A percentile compares a stretch with the other conserved stretches of the same genome.
These are phyloP conservation scores for Acanthaster planci DNA, from an alignment of 35 echinoderm and acorn worm species.

Conservation along the genomic window DNA sequence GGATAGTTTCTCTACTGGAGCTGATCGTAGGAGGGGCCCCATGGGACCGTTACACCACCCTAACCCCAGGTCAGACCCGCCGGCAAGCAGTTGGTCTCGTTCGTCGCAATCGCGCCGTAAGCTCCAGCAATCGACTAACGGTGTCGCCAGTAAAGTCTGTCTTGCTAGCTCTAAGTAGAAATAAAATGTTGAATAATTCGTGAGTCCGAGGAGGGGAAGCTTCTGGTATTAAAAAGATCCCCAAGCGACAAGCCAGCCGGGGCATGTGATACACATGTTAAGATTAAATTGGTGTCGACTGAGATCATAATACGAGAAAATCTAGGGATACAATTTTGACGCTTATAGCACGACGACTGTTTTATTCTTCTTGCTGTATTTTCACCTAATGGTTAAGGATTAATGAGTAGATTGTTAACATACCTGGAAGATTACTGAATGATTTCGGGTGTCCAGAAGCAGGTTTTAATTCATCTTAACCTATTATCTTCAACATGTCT, in stretches of 20 bases:
- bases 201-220: constrained; percentile 24
- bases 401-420: no score
- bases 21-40: neutral
- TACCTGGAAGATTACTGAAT: no score
- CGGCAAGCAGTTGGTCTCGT: neutral
- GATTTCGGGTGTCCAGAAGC: no score
- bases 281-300: constrained; percentile 23
- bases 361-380: neutral
- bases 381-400: no score
- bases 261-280: neutral
- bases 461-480: no score
- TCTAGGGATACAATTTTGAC: no score
- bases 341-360: neutral
- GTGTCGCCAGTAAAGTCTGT: neutral
- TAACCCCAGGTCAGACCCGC: neutral
- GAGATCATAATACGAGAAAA: neutral
- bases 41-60: constrained; percentile 9
- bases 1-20: neutral
- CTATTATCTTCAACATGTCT: no score
- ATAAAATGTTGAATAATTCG: constrained; percentile 30
- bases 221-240: constrained; percentile 17
- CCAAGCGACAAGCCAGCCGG: constrained; percentile 1
- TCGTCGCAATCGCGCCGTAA: neutral
- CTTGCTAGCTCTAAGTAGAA: constrained; percentile 13
- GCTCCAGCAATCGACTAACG: neutral